Percentiles rank a stretch among this genome's conserved stretches.
These are phyloP conservation scores for Ameiurus melas DNA, from an alignment of 2,113 vertebrate species.

Conservation along the genomic window DNA sequence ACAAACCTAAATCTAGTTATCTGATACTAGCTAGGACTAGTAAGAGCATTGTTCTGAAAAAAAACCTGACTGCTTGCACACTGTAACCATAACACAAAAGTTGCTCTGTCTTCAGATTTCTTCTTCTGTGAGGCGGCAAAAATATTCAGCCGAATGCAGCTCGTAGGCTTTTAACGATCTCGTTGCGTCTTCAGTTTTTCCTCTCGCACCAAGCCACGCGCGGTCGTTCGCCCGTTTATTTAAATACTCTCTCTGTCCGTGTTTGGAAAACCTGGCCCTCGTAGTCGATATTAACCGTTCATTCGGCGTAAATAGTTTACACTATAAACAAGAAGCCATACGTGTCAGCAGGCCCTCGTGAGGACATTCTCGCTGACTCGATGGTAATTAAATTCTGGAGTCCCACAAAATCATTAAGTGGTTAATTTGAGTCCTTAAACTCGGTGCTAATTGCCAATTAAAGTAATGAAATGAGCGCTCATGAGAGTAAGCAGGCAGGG, in stretches of 20 bases:
- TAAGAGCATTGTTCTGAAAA: no score
- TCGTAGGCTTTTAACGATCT: neutral
- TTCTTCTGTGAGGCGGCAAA: neutral
- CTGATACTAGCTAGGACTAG: no score
- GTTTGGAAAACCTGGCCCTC: neutral
- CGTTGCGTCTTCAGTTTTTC: neutral
- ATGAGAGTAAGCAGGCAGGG: neutral
- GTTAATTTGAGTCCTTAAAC: constrained; percentile 29
- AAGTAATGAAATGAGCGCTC: neutral
- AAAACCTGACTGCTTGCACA: no score
- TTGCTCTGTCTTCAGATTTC: neutral
- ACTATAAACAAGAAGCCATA: neutral
- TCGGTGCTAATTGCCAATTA: constrained; percentile 22
- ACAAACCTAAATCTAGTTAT: neutral
- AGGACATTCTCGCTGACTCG: neutral
- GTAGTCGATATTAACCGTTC: neutral
- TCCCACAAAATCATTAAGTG: constrained; percentile 12
- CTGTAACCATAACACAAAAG: neutral
- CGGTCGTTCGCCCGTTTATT: neutral
- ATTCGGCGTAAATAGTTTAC: neutral
- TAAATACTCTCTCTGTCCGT: neutral
- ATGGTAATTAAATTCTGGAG: neutral
- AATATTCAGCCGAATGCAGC: neutral
- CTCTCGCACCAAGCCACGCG: neutral
- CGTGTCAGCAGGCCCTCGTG: neutral